Conservation (phyloP, 2,888 invertebrate genomes). For the Apeira syringaria region DNA sequence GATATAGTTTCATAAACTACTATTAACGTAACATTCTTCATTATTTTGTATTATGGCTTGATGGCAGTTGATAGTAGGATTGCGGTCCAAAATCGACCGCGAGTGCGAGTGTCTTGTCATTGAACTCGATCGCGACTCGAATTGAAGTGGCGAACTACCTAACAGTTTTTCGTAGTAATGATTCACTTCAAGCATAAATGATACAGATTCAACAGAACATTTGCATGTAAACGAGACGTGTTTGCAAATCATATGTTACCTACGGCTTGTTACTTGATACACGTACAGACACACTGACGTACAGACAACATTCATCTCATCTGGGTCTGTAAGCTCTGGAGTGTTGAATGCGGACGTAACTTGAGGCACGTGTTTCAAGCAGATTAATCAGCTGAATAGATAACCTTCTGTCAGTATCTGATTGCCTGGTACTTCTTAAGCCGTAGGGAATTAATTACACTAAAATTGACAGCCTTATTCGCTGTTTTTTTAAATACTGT, state of each 20-base stretch:
- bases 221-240: conserved; percentile 52
- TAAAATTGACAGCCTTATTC: too few species aligned
- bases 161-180: conserved; percentile 27
- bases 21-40: too few species aligned
- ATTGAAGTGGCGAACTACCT: neutral
- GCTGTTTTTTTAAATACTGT: too few species aligned
- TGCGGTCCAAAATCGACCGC: too few species aligned
- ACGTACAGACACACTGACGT: neutral
- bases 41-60: too few species aligned
- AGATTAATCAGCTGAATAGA: neutral
- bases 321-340: conserved; percentile 4
- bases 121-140: conserved; percentile 11
- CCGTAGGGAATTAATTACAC: too few species aligned
- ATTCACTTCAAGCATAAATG: conserved; percentile 44
- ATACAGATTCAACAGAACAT: conserved; percentile 52
- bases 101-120: too few species aligned
- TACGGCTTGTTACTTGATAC: conserved; percentile 33
- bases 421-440: neutral
- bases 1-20: too few species aligned
- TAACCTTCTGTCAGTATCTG: neutral
- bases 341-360: neutral
- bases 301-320: conserved; percentile 5
- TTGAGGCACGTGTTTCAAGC: neutral
- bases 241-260: conserved; percentile 59
- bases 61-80: too few species aligned